Evolutionary conservation across 2,797 vertebrate species (phyloP).

Genomic region (Schizopygopsis pylzovi): DNA sequence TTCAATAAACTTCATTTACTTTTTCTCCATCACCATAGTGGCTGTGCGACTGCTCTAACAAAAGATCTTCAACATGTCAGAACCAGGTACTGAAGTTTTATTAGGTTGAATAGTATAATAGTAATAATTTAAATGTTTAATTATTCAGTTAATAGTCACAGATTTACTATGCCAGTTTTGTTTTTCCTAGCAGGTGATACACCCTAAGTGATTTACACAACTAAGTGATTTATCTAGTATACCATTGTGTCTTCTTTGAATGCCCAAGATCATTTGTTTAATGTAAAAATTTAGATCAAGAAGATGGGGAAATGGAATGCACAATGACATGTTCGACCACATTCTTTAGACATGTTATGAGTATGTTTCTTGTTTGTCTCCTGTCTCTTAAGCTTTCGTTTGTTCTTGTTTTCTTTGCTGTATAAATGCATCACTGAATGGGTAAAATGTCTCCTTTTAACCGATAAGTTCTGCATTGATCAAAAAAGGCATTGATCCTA

Average conservation of each 20-base stretch:
- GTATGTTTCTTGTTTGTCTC: neutral
- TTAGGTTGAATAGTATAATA: neutral
- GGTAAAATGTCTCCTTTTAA: neutral
- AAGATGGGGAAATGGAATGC: neutral
- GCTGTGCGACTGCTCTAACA: neutral
- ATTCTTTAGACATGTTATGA: neutral
- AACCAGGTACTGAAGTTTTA: slow-evolving; percentile 67
- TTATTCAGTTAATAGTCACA: neutral
- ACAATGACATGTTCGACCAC: neutral
- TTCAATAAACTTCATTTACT: too few species aligned
- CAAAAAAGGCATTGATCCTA: neutral
- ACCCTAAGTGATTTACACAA: too few species aligned
- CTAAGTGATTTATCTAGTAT: neutral
- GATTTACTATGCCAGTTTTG: neutral
- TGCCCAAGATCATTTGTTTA: neutral
- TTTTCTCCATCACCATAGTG: neutral
- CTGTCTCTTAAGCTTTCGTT: neutral
- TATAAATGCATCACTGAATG: neutral
- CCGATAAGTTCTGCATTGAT: neutral
- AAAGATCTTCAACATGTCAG: slow-evolving; percentile 67
- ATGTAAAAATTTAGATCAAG: neutral
- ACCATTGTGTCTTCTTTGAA: neutral
- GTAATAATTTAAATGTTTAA: neutral
- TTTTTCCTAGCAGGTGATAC: too few species aligned
- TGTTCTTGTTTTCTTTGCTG: neutral